A percentile compares a stretch with the other conserved stretches of the same genome.
phyloP scores from a whole-genome alignment of 1,140 invertebrate species.

The Panulirus ornatus region DNA sequence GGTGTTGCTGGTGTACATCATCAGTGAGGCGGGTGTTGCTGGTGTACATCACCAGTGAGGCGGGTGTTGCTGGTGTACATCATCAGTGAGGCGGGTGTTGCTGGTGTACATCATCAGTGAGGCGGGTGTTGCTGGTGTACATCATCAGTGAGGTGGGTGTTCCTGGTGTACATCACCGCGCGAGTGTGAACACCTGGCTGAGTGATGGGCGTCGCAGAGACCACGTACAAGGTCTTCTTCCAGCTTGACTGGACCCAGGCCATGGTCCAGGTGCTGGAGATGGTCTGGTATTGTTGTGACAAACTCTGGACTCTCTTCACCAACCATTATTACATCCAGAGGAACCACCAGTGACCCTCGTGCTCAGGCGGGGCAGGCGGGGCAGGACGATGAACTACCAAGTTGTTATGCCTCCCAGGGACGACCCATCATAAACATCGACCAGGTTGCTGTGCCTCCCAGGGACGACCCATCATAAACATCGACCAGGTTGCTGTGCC shows the following conservation, averaged over 20 bases:
- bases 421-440: no score
- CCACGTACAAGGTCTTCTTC: constrained; percentile 34
- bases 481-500: neutral
- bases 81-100: neutral
- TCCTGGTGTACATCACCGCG: no score
- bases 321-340: constrained; percentile 1
- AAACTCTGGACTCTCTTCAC: constrained; percentile 50
- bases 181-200: no score
- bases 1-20: neutral
- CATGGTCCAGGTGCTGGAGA: constrained; percentile 44
- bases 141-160: neutral
- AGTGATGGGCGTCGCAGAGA: constrained; percentile 27
- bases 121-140: no score
- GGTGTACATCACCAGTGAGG: neutral
- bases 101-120: neutral
- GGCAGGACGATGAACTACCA: neutral
- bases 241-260: constrained; percentile 57
- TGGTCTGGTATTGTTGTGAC: constrained; percentile 58
- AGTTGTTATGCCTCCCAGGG: no score
- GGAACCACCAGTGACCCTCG: neutral
- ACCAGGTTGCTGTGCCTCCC: neutral
- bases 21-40: neutral
- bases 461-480: neutral
- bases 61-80: neutral
- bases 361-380: neutral